A percentile compares a stretch with the other conserved stretches of the same genome.
Evolutionary conservation across 2,797 vertebrate genomes (phyloP).

Genomic region (Pantherophis alleghaniensis): DNA sequence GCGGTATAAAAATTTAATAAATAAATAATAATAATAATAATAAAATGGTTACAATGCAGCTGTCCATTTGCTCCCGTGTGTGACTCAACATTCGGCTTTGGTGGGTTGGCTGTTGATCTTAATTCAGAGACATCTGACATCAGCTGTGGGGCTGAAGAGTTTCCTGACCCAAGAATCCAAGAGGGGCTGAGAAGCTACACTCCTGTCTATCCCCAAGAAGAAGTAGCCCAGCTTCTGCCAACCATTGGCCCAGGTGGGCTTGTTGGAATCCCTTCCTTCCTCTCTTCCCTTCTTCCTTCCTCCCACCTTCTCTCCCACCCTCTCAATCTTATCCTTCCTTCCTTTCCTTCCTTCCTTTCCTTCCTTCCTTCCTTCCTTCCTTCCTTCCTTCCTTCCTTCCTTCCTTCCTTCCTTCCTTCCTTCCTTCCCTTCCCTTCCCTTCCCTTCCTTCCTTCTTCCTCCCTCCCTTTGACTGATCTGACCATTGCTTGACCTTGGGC

Average conservation of each 20-base stretch:
- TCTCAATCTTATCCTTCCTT: neutral
- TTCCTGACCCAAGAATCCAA: neutral
- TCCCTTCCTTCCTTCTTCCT: neutral
- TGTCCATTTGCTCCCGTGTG: neutral
- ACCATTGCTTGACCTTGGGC: too few species aligned
- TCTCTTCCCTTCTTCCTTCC: too few species aligned
- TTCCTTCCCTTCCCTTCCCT: neutral
- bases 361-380: neutral
- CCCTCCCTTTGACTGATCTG: too few species aligned
- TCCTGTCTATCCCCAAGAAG: neutral
- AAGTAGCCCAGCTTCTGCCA: neutral
- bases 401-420: neutral
- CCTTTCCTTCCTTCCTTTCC: neutral
- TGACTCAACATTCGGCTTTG: neutral
- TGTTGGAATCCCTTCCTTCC: neutral
- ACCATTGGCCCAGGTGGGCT: neutral
- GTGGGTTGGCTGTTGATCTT: neutral
- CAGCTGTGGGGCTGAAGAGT: neutral
- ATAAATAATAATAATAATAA: too few species aligned
- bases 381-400: too few species aligned
- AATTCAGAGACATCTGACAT: neutral
- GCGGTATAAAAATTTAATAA: too few species aligned
- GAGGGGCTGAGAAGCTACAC: neutral
- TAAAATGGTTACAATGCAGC: too few species aligned
- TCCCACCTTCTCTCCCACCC: too few species aligned